Base-by-base conservation (phyloP, 1,140 invertebrate genomes). In the Uloborus diversus region DNA sequence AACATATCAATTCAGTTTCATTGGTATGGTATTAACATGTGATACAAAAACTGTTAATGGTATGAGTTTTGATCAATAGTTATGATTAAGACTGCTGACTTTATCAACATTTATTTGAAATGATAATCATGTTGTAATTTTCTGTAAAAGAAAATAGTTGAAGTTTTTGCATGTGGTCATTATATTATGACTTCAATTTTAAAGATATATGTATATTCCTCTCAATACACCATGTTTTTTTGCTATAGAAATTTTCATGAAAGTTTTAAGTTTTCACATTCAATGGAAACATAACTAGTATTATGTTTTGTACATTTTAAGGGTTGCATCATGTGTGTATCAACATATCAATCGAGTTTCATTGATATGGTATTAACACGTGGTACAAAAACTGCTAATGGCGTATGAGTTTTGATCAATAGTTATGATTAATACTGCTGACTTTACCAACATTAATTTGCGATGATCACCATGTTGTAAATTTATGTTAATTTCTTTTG, bases 351-450 rank as follows among this genome's bases (percentile, higher is more conserved):
- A 33, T 28, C 5, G 1, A 78, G 25, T 30, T 20, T 57, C 3
- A 7, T 62, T 78, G 42, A 9, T 78, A 57, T 78, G 62, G 35
- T 78, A 37, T 78, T 66, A 28, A 4, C 61, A 47, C 62, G 66
- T 78, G 73, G 59, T 3, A 78, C 17, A 78, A 17, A 0, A 78
- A 66, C 56, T 56, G 30, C 47, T 78, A 35, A 66, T 47, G 28
- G 51, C 51, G 32, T 66, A 25, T 66, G 51, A 13, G 42, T 33
- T 78, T 78, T 17, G 23, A 66, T 56, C 61, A 30, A 3, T 27
- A 66, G 73, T 28, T 23, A 4, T 65, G 68, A 32, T 66, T 66
- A n/a, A 78, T 66, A 32, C 37, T 78, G 73, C 73, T 78, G 42
- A 56, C 14, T 35, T 57, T 66, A 28, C 62, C 1, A 56, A 78